Evolutionary conservation across 2,113 vertebrate species (phyloP), one percentile per base, ranked within the genome.

Genomic region (Seriola dumerili): DNA sequence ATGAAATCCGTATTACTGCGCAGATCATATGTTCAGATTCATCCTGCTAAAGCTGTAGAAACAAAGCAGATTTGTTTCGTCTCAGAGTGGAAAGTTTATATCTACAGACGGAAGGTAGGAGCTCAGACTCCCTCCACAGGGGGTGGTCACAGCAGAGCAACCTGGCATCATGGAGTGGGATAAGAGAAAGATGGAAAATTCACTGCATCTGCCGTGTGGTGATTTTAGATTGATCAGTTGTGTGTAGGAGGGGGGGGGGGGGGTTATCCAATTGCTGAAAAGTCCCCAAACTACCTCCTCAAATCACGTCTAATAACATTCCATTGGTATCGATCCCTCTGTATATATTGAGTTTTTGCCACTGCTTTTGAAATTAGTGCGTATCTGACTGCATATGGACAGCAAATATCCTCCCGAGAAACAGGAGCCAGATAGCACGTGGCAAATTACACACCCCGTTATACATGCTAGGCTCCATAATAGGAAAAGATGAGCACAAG

Each of bases 151-250:
- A 86, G 64, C 46, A 1, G 55, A 55, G 58, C 59, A 70, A 50
- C 66, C 36, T 19, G 48, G 57, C 17, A 57, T 66, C 55, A 55
- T 11, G 44, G 61, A 74, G 50, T 17, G n/a, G 76, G 81, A 81
- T 86, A 46, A 85, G 73, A 83, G 86, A 82, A 61, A 42, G 55
- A 44, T 73, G 68, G 44, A 63, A 69, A 80, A 76, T 80, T 59
- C 79, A 68, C 46, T 80, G 66, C 40, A 68, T 82, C 76, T 48
- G 66, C 65, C 50, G 48, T 2, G 14, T 58, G 61, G 52, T 67
- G 59, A 84, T 87, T 89, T 87, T 55, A 81, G 72, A 93, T 91
- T 63, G 42, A 88, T 89, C 73, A 34, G 55, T 89, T 70, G 58
- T 85, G 69, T 55, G 66, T 66, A 34, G 74, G 80, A 34, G 74